phyloP scores from a whole-genome alignment of 2,113 vertebrate species.

The Brachyhypopomus gauderio region DNA sequence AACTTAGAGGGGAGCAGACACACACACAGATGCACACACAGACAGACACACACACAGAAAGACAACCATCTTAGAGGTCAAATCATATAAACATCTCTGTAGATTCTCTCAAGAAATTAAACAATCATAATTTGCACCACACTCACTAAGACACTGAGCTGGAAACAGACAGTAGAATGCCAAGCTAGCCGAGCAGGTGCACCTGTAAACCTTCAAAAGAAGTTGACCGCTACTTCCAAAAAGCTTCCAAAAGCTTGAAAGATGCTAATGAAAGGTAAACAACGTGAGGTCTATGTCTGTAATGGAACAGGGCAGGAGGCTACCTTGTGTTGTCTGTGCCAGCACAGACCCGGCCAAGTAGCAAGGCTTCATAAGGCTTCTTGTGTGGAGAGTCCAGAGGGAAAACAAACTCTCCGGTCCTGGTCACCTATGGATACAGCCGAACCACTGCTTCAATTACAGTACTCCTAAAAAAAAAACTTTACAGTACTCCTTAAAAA shows the following conservation, averaged over 20 bases:
- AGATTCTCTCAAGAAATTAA: no score
- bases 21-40: slow-evolving; percentile 32
- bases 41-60: background rate
- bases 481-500: no score
- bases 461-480: no score
- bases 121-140: no score
- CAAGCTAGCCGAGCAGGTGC: no score
- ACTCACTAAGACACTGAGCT: no score
- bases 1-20: slow-evolving; percentile 1
- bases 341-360: slow-evolving; percentile 79
- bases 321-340: slow-evolving; percentile 55
- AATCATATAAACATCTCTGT: no score
- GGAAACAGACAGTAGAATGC: no score
- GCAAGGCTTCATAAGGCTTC: slow-evolving; percentile 91
- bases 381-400: slow-evolving; percentile 94
- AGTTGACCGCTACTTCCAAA: no score
- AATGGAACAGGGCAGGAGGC: background rate
- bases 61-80: no score
- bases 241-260: no score
- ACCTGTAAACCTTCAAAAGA: no score
- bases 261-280: background rate
- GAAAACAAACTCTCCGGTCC: slow-evolving; percentile 86
- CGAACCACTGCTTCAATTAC: background rate
- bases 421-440: slow-evolving; percentile 81
- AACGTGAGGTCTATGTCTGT: background rate